phyloP scores from a whole-genome alignment of 2,797 vertebrate genomes.

The Hydrocynus forskahlii region DNA sequence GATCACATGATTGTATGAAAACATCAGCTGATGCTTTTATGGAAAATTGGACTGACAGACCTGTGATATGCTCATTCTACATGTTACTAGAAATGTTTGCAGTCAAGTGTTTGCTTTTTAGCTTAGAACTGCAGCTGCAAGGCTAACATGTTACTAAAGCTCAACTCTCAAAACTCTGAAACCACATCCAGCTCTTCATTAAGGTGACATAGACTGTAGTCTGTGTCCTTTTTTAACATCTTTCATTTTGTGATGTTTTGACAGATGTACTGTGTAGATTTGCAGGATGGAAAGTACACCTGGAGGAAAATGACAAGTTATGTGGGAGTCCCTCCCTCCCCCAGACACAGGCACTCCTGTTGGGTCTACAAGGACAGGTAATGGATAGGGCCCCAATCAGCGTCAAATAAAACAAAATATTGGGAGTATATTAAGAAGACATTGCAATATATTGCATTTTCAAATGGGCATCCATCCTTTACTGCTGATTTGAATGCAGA shows the following conservation, averaged over 20 bases:
- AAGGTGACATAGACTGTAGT: too few relatives aligned
- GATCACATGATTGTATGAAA: too few relatives aligned
- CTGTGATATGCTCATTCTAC: too few relatives aligned
- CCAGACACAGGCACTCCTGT: slow-evolving; percentile 92
- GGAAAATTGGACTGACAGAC: too few relatives aligned
- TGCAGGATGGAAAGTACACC: slow-evolving; percentile 75
- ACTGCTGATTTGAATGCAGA: background rate
- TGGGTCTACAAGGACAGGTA: slow-evolving; percentile 88
- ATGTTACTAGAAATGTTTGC: too few relatives aligned
- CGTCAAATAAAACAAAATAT: background rate
- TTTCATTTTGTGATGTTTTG: slow-evolving; percentile 48
- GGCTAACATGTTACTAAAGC: too few relatives aligned
- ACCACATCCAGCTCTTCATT: too few relatives aligned
- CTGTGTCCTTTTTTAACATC: background rate
- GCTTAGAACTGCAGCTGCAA: too few relatives aligned
- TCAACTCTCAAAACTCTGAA: too few relatives aligned
- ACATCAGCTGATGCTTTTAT: too few relatives aligned
- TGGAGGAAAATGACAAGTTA: slow-evolving; percentile 84
- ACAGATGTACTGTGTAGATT: slow-evolving; percentile 89
- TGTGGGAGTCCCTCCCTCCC: slow-evolving; percentile 86
- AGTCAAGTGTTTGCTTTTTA: too few relatives aligned
- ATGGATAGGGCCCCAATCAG: slow-evolving; percentile 1
- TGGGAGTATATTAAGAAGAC: background rate
- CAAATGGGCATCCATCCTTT: background rate
- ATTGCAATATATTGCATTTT: background rate